Conservation (phyloP, 2,797 vertebrate species). For the Ficedula albicollis region DNA sequence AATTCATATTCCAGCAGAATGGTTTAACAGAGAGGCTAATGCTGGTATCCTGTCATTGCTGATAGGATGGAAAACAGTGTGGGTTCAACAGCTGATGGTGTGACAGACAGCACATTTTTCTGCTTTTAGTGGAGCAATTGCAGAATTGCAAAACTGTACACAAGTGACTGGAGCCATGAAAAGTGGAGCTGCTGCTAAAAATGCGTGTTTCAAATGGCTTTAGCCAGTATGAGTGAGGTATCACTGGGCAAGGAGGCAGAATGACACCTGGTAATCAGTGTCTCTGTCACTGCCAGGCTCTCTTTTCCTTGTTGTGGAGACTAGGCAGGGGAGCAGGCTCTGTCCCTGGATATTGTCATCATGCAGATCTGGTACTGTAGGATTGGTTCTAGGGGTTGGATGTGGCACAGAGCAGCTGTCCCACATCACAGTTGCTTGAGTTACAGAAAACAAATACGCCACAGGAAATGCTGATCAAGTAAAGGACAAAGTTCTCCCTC, state of each 20-base stretch:
- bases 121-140: background rate
- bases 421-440: background rate
- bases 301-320: background rate
- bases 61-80: background rate
- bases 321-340: background rate
- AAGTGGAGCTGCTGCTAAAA: background rate
- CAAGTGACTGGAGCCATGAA: background rate
- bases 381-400: background rate
- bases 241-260: background rate
- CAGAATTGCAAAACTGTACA: background rate
- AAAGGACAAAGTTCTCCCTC: background rate
- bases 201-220: background rate
- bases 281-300: background rate
- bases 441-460: background rate
- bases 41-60: background rate
- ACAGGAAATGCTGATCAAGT: background rate
- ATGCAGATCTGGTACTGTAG: background rate
- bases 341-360: background rate
- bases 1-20: background rate
- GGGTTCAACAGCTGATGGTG: background rate
- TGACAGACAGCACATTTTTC: constrained; percentile 38
- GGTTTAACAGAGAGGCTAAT: background rate
- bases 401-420: background rate
- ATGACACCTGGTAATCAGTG: background rate
- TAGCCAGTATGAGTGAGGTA: background rate